Evolutionary conservation across 2,888 invertebrate species (phyloP).

Genomic region (Diogma glabrata): DNA sequence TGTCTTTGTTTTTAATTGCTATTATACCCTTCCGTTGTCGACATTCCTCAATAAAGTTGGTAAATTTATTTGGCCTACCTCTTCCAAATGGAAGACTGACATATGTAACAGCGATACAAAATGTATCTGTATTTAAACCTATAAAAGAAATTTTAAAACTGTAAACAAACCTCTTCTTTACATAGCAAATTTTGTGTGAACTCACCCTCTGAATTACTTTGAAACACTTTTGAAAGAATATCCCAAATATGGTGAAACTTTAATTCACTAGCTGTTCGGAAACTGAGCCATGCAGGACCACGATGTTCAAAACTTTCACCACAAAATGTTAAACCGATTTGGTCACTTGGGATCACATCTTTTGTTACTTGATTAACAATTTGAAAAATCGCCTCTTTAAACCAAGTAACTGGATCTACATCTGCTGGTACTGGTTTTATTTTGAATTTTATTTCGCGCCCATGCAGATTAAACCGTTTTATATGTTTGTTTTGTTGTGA

Average conservation of each 20-base stretch:
- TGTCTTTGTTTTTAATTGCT: background rate
- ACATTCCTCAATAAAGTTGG: background rate
- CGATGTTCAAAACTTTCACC: background rate
- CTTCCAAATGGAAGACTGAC: background rate
- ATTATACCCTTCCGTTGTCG: background rate
- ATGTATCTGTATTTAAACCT: slow-evolving; percentile 18
- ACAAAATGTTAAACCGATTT: background rate
- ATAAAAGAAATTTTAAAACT: too few species aligned
- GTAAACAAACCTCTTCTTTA: too few species aligned
- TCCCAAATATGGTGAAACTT: too few species aligned
- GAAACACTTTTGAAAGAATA: background rate
- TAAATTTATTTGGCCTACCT: background rate
- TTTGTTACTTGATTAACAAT: slow-evolving; percentile 12
- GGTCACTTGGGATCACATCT: slow-evolving; percentile 1
- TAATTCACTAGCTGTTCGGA: background rate
- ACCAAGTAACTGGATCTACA: slow-evolving; percentile 10
- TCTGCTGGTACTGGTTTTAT: slow-evolving; percentile 13
- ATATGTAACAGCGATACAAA: slow-evolving; percentile 15
- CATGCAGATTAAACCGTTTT: slow-evolving; percentile 8
- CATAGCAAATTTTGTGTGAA: too few species aligned
- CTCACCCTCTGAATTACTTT: background rate
- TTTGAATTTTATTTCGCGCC: slow-evolving; percentile 13
- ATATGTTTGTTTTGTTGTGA: too few species aligned
- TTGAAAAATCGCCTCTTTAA: slow-evolving; percentile 12
- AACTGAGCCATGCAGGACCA: background rate